Base-by-base conservation (phyloP, 2,797 vertebrate species). In the Hyperoplus lanceolatus region DNA sequence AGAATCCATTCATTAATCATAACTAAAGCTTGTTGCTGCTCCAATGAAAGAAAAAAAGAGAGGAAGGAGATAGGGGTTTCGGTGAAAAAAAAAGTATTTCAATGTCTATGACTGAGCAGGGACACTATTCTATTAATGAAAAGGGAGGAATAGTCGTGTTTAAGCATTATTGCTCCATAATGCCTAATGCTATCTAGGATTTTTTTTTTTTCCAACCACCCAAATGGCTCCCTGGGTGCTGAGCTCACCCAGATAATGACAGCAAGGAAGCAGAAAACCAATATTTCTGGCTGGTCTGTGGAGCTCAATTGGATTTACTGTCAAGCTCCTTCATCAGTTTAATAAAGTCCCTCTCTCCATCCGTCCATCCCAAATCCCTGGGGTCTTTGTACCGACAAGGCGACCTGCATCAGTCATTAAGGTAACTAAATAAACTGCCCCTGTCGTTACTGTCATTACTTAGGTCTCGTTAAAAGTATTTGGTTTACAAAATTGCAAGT, bases 91-190 rank as follows among this genome's bases (percentile, higher is more conserved):
- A 79, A 77, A 53, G 60, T 80, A 57, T 70, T 87, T 87, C 70
- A 88, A 65, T 82, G 82, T 78, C 86, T 91, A 76, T 85, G 86
- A 92, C 83, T 70, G 75, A 89, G 65, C 67, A 61, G 68, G 87
- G 82, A 88, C 87, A 77, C 81, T 83, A 77, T 92, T 91, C 82
- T 90, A 90, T 93, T 91, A 94, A 91, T 92, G 87, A 91, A 92
- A 89, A 73, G 73, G 57, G 81, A 84, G 54, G 21, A 68, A 71
- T 78, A 76, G 89, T 85, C 69, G 55, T 88, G 84, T 93, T 92
- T 90, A 92, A 92, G 92, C 89, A 93, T 94, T 94, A 93, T 91
- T 88, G 86, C 87, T 80, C 88, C 88, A 90, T 92, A 91, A 93
- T 92, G 85, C 88, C 89, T 74, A 89, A 90, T 70, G 76, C 88